Percentiles rank a stretch among this genome's conserved stretches.
phyloP scores from a whole-genome alignment of 2,888 invertebrate species.

The Tachina fera region DNA sequence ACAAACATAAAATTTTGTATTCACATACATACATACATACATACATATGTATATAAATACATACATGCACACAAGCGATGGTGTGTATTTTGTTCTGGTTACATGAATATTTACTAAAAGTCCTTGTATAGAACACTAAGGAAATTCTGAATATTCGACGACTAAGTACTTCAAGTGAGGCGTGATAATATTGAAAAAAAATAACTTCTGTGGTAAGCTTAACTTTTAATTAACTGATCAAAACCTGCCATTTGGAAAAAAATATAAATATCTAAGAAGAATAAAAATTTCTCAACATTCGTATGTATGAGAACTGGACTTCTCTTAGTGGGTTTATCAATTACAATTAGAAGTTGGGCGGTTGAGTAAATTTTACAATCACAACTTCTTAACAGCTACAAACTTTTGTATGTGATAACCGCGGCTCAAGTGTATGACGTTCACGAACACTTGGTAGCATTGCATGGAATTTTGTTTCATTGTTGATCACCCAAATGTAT shows the following conservation, averaged over 20 bases:
- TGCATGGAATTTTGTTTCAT: constrained; percentile 8
- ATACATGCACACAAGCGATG: too few relatives aligned
- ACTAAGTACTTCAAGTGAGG: neutral
- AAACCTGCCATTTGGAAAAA: too few relatives aligned
- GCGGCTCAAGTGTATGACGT: neutral
- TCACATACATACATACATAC: neutral
- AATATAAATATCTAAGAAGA: too few relatives aligned
- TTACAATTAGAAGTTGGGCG: too few relatives aligned
- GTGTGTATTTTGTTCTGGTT: neutral
- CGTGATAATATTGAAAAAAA: too few relatives aligned
- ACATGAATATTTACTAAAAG: neutral
- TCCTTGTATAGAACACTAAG: neutral
- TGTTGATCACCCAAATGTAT: constrained; percentile 43
- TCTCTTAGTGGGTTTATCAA: too few relatives aligned
- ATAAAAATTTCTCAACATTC: too few relatives aligned
- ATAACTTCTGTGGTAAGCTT: too few relatives aligned
- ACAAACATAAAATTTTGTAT: neutral
- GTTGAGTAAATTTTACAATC: neutral
- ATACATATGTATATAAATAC: neutral
- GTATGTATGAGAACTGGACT: too few relatives aligned
- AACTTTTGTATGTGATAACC: neutral
- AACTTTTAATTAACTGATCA: too few relatives aligned
- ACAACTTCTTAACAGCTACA: neutral
- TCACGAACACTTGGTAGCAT: neutral
- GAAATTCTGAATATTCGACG: neutral